These are phyloP conservation scores for Artemia franciscana DNA, from an alignment of 1,140 invertebrate species.

Conservation along the genomic window DNA sequence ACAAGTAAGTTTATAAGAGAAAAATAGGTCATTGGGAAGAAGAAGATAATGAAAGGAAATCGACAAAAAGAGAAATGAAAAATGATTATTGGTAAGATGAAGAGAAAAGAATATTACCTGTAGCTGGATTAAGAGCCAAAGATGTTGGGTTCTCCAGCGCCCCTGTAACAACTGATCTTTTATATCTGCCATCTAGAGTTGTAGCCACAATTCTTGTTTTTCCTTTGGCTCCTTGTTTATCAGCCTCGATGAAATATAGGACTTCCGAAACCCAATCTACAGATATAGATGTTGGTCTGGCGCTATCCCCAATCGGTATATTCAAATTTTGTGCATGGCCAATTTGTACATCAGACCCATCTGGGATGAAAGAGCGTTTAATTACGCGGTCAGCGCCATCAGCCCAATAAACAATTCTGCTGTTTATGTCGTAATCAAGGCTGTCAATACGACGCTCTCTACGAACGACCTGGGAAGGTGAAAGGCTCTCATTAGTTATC, in stretches of 20 bases:
- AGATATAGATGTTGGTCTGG: slow-evolving; percentile 56
- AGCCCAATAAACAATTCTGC: slow-evolving; percentile 75
- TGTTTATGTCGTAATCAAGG: slow-evolving; percentile 54
- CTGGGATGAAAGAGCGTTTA: slow-evolving; percentile 67
- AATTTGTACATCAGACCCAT: slow-evolving; percentile 33
- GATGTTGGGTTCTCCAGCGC: slow-evolving; percentile 54
- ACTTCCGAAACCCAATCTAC: slow-evolving; percentile 81
- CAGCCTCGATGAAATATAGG: slow-evolving; percentile 79
- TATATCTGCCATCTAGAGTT: slow-evolving; percentile 67
- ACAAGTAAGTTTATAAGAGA: too few relatives aligned
- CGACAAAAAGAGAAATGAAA: too few relatives aligned
- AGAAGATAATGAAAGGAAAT: too few relatives aligned
- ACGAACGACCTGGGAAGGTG: slow-evolving; percentile 36
- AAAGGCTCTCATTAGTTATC: too few relatives aligned
- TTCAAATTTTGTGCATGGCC: slow-evolving; percentile 71
- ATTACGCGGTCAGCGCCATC: slow-evolving; percentile 71
- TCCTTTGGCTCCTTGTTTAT: slow-evolving; percentile 33
- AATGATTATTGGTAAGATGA: too few relatives aligned
- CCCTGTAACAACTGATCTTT: slow-evolving; percentile 38
- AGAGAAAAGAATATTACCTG: background rate
- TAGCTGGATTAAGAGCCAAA: slow-evolving; percentile 63
- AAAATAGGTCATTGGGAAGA: too few relatives aligned
- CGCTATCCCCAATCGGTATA: slow-evolving; percentile 29
- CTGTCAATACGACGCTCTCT: slow-evolving; percentile 65
- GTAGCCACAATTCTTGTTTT: slow-evolving; percentile 54